Conservation (phyloP, 2,113 vertebrate genomes). For the Aptenodytes forsteri region DNA sequence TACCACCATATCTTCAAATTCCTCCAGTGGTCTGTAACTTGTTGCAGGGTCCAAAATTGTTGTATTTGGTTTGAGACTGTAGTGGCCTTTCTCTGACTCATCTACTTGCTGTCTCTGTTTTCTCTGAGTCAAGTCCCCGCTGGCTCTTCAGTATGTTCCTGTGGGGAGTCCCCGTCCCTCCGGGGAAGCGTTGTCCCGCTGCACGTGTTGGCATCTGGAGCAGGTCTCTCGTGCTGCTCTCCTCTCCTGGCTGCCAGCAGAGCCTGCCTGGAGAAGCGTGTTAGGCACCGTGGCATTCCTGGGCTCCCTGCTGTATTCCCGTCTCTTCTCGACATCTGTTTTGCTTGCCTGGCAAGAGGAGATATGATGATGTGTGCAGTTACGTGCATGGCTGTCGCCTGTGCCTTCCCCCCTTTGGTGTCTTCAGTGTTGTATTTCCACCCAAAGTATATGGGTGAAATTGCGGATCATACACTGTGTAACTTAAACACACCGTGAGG, state of each 20-base stretch:
- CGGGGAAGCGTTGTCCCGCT: background rate
- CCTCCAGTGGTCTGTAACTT: background rate
- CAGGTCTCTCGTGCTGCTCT: background rate
- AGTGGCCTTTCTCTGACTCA: background rate
- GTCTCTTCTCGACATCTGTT: background rate
- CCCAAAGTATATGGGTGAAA: background rate
- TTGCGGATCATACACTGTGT: too few species aligned
- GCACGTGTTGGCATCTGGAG: accelerated
- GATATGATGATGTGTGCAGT: background rate
- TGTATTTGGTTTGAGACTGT: background rate
- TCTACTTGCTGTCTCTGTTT: background rate
- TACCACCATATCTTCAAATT: background rate
- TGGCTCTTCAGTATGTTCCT: background rate
- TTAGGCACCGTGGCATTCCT: background rate
- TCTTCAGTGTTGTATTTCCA: background rate
- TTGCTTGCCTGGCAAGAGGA: background rate
- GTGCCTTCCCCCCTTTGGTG: background rate
- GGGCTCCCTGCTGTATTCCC: background rate
- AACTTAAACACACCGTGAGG: background rate
- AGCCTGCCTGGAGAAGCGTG: background rate
- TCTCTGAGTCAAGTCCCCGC: accelerated
- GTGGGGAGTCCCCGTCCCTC: accelerated
- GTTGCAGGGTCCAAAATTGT: background rate
- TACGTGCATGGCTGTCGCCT: background rate
- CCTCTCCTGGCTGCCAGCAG: background rate